Evolutionary conservation across 2,888 invertebrate genomes (phyloP).

Genomic region (Eustalomyia histrio): DNA sequence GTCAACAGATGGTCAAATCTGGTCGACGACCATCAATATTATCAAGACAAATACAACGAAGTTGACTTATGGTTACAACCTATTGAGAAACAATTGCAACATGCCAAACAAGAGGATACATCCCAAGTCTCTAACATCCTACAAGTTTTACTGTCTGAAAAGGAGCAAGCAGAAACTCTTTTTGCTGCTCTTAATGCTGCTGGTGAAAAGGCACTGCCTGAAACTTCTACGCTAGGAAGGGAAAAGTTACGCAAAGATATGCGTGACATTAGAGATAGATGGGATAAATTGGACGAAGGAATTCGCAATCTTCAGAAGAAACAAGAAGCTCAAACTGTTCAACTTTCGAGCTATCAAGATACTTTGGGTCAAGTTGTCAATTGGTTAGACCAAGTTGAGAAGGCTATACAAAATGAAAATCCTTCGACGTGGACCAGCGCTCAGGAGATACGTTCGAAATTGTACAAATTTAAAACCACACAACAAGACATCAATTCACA

Average conservation of each 20-base stretch:
- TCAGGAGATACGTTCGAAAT: constrained; percentile 91
- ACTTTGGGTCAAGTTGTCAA: constrained; percentile 88
- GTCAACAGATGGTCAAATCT: constrained; percentile 91
- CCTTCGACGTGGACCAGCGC: constrained; percentile 87
- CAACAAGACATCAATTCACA: constrained; percentile 94
- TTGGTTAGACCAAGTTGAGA: constrained; percentile 94
- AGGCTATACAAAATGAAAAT: constrained; percentile 85
- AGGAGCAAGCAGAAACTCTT: constrained; percentile 90
- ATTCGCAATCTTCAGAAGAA: constrained; percentile 91
- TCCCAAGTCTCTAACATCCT: constrained; percentile 85
- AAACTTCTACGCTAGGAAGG: constrained; percentile 94
- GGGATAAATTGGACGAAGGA: constrained; percentile 92
- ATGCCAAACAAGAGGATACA: constrained; percentile 84
- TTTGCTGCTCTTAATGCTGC: constrained; percentile 86
- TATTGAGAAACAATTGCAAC: constrained; percentile 85
- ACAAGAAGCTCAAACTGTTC: constrained; percentile 89
- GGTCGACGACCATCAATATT: constrained; percentile 90
- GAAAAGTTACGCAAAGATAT: constrained; percentile 93
- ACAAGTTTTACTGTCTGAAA: constrained; percentile 87
- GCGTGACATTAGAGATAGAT: constrained; percentile 88
- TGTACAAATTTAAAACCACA: constrained; percentile 91
- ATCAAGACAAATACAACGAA: constrained; percentile 87
- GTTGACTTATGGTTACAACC: constrained; percentile 89
- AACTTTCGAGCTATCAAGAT: constrained; percentile 92
- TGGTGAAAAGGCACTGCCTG: constrained; percentile 94